Evolutionary conservation across 2,888 invertebrate genomes (phyloP), one percentile per base, ranked within the genome.

Genomic region (Eristalis tenax): DNA sequence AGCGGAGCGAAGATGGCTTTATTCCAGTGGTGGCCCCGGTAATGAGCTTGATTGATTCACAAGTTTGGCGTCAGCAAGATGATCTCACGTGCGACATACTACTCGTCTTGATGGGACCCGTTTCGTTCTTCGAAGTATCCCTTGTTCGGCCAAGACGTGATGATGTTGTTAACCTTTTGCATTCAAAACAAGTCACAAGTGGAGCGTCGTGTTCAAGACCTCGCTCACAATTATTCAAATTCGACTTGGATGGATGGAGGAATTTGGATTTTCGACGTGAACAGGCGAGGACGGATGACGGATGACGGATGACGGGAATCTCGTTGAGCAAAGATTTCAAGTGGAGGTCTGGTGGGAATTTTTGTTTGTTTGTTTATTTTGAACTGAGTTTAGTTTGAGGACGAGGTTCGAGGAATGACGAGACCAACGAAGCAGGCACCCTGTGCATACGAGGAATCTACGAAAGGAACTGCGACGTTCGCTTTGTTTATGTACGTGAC

Each of bases 151-250:
- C 56, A 56, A 22, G 56, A n/a, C 56, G 22, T 4, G 38, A 38
- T n/a, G 56, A 56, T 56, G 56, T 56, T 56, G 56, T 56, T 56
- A 56, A 56, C 56, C 56, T 56, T 56, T 56, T 56, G 56, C 56
- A 22, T n/a, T 56, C 18, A 56, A 22, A 56, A 56, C 22, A 22
- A 56, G 18, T 56, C 18, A 18, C 50, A 18, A n/a, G 18, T 15
- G 50, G 13, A 6, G 35, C 5, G 50, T 50, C 22, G n/a, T 56
- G 56, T 56, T 56, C 22, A 56, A 56, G 56, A n/a, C 22, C 22
- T 56, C 15, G 15, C 56, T 18, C 56, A 18, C 22, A 56, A 56
- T 56, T 56, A 56, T 56, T 56, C 56, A 56, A 56, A 56, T 56
- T 56, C n/a, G 22, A 56, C 56, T 56, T 56, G 56, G 22, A 56